These are phyloP conservation scores for Enteromius thamalakanensis DNA, from an alignment of 2,797 vertebrate genomes.

Conservation along the genomic window DNA sequence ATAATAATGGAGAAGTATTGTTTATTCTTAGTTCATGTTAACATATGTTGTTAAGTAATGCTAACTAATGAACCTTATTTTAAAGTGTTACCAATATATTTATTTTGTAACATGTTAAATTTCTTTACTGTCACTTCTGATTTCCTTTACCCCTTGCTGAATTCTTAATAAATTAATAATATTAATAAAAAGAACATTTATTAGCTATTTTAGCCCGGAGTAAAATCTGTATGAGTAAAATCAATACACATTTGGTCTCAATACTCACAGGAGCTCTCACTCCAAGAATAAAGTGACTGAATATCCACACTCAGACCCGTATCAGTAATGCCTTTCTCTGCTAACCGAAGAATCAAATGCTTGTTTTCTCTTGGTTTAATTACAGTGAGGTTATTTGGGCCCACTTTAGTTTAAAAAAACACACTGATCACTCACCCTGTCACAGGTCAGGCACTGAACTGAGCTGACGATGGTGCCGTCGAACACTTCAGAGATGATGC, in stretches of 20 bases:
- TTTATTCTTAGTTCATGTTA: too few species aligned
- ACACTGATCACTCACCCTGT: slow-evolving; percentile 83
- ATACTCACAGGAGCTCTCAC: not conserved
- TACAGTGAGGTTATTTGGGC: not conserved
- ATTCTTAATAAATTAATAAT: not conserved
- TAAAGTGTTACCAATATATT: too few species aligned
- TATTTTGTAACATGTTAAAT: too few species aligned
- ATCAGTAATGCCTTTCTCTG: not conserved
- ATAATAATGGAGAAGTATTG: too few species aligned
- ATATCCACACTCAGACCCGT: not conserved
- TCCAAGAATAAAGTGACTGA: not conserved
- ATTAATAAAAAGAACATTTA: not conserved
- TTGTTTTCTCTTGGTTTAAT: not conserved
- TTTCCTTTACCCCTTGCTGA: not conserved
- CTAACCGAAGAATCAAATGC: not conserved
- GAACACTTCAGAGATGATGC: slow-evolving; percentile 96
- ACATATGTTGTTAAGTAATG: too few species aligned
- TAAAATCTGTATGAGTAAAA: not conserved
- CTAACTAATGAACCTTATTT: too few species aligned
- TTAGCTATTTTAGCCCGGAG: not conserved
- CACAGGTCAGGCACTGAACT: slow-evolving; percentile 97
- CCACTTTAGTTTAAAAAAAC: not conserved
- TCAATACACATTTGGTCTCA: not conserved
- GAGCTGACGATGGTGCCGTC: slow-evolving; percentile 98
- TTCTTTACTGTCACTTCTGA: not conserved